Evolutionary conservation across 30 jellyfish, hydroid and myxozoan species (phyloP).

Genomic region (Mastigias papua): DNA sequence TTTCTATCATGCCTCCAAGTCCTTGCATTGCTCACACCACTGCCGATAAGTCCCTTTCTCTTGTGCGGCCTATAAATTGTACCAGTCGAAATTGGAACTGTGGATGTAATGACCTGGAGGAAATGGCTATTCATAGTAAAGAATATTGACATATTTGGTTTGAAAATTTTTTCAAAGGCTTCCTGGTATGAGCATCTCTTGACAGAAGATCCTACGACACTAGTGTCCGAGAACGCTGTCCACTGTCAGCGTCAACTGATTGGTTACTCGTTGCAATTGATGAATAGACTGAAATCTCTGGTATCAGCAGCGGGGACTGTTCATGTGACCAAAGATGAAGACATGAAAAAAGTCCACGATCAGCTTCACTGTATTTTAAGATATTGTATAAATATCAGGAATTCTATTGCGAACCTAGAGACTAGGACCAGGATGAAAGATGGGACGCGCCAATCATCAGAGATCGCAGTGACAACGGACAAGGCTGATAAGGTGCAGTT

Average conservation of each 20-base stretch:
- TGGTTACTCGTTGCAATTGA: neutral
- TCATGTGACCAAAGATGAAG: neutral
- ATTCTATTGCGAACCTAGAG: neutral
- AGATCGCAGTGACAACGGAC: neutral
- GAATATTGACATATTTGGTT: neutral
- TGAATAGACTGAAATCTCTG: neutral
- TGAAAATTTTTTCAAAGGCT: neutral
- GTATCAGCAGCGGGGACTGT: constrained; percentile 4
- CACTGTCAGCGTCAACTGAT: constrained; percentile 2
- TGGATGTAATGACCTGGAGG: neutral
- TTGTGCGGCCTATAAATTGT: no score
- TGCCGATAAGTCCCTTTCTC: no score
- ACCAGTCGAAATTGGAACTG: neutral
- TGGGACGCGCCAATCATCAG: neutral
- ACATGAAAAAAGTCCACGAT: neutral
- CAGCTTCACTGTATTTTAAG: neutral
- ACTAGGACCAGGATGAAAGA: neutral
- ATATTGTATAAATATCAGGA: neutral
- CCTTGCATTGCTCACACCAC: no score
- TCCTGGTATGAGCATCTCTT: neutral
- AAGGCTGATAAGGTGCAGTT: constrained; percentile 64
- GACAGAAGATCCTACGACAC: neutral
- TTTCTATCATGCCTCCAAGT: no score
- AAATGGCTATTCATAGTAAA: neutral
- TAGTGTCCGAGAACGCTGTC: neutral